Base-by-base conservation (phyloP, 2,113 vertebrate genomes). In the Menura novaehollandiae region DNA sequence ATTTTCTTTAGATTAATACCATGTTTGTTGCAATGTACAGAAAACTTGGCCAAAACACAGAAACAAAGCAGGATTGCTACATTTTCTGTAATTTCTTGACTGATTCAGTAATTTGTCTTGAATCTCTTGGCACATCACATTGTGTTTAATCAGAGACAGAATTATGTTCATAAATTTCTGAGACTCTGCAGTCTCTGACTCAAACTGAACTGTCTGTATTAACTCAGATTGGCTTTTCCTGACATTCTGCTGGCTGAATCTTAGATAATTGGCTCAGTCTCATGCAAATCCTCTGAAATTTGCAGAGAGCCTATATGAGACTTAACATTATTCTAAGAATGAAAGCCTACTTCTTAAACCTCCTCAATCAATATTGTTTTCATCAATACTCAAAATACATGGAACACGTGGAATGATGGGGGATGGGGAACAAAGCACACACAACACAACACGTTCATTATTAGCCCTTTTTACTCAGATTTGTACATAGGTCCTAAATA, bases 201-300 rank as follows among this genome's bases (percentile, higher is more conserved):
- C 46, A 59, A 79, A 71, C 85, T 66, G 32, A 82, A 47, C 66
- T 83, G 55, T 47, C 80, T 83, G 35, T 60, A 64, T 91, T 83
- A 88, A 71, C 53, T 87, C 47, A 59, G 55, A 69, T 46, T 91
- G 60, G n/a, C 77, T 95, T 85, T 83, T 67, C 56, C 27, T 91
- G 79, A 82, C 88, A 69, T 92, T 69, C 43, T 88, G 20, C 72
- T 94, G 44, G 47, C 59, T 93, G 68, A 71, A 81, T 78, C 47
- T 88, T 52, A 75, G 83, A 67, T 93, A 92, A 95, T 84, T 92
- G 88, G 41, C 79, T 91, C 51, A 60, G 59, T 27, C 67, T 91
- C 26, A 51, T 92, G 79, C 60, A 96, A 95, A 89, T 93, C 68
- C 85, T 88, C 64, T 88, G 88, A 86, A 94, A 92, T 85, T 80